phyloP scores from a whole-genome alignment of 2,113 vertebrate genomes.

The Cryptotis parvus region DNA sequence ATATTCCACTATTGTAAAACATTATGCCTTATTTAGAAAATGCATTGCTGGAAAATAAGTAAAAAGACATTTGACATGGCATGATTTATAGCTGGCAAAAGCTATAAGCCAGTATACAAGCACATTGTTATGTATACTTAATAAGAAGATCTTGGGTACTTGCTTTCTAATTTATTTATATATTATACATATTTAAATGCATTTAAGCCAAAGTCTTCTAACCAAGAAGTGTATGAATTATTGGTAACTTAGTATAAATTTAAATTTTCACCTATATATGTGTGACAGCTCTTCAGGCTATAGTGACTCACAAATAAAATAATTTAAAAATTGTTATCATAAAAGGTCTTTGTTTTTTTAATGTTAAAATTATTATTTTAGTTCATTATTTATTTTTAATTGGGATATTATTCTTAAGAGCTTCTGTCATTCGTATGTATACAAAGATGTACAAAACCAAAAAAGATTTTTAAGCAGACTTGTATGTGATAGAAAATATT shows the following conservation, averaged over 20 bases:
- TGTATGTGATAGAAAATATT: not conserved
- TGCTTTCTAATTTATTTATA: slow-evolving; percentile 14
- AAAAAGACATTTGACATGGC: slow-evolving; percentile 56
- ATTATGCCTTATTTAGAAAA: slow-evolving; percentile 68
- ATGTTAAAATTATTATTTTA: not conserved
- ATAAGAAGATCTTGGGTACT: slow-evolving; percentile 45
- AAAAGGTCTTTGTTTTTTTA: not conserved
- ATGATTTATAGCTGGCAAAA: slow-evolving; percentile 61
- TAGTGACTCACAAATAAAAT: not conserved
- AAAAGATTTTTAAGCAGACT: not conserved
- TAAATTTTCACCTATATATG: not conserved
- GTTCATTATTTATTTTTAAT: not conserved
- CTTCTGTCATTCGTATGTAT: not conserved
- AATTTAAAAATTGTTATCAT: not conserved
- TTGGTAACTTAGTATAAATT: not conserved
- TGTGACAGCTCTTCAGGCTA: not conserved
- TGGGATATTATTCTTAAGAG: slow-evolving; percentile 1
- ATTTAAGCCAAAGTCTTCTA: not conserved
- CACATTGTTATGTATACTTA: slow-evolving; percentile 4
- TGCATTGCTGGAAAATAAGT: slow-evolving; percentile 68
- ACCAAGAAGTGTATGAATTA: slow-evolving; percentile 37
- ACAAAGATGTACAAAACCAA: not conserved
- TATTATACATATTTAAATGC: not conserved
- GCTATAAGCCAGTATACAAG: slow-evolving; percentile 56
- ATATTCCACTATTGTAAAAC: slow-evolving; percentile 63